Conservation (phyloP, 2,888 invertebrate species). For the Cerastoderma edule region DNA sequence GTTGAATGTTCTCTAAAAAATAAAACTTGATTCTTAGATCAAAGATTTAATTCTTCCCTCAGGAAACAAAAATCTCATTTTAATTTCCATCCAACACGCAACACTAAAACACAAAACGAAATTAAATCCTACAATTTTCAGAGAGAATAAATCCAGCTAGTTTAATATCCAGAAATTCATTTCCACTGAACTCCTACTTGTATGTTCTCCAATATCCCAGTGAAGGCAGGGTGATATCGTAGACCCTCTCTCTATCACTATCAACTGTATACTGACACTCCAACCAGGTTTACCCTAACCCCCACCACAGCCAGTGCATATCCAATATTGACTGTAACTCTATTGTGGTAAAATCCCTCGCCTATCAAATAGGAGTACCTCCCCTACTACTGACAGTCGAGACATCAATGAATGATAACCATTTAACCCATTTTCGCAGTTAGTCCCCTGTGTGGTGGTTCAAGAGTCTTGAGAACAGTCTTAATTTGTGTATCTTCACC, state of each 20-base stretch:
- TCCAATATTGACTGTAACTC: slow-evolving; percentile 28
- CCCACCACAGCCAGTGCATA: neutral
- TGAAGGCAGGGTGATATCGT: no score
- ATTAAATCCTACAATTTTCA: slow-evolving; percentile 2
- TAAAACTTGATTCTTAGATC: no score
- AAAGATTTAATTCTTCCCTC: no score
- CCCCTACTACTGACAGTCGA: slow-evolving; percentile 14
- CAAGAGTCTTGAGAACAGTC: no score
- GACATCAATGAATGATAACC: slow-evolving; percentile 12
- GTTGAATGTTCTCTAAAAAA: neutral
- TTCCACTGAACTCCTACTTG: no score
- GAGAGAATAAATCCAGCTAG: neutral
- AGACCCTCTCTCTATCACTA: slow-evolving; percentile 1
- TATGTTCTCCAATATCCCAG: no score
- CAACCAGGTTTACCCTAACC: no score
- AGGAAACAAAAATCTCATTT: no score
- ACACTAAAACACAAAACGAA: neutral
- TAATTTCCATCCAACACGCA: neutral
- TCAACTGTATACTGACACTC: neutral
- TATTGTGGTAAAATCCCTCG: neutral
- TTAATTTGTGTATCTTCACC: no score
- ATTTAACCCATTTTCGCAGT: no score
- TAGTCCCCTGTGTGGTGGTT: no score
- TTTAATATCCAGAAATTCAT: neutral
- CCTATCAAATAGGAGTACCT: slow-evolving; percentile 17